Evolutionary conservation across 2,113 vertebrate species (phyloP).

Genomic region (Microtus montanus): DNA sequence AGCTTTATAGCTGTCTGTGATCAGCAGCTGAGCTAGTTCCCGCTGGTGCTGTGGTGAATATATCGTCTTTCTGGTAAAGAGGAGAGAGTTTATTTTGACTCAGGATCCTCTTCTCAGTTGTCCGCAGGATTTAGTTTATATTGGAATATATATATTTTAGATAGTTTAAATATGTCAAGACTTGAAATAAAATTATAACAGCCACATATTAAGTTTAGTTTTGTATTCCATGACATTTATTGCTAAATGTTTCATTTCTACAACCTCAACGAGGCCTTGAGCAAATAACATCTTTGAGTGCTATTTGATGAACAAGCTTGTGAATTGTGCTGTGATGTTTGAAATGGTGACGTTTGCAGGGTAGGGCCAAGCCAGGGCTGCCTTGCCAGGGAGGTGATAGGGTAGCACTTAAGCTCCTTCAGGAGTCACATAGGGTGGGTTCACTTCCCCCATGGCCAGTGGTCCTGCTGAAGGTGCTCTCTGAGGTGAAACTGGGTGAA

Average conservation of each 20-base stretch:
- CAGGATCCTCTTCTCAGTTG: neutral
- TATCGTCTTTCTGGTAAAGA: neutral
- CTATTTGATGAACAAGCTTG: neutral
- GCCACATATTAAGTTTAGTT: constrained; percentile 28
- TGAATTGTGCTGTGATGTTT: neutral
- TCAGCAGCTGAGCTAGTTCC: neutral
- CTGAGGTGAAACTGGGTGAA: neutral
- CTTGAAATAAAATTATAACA: constrained; percentile 28
- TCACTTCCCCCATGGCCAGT: neutral
- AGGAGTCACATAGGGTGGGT: neutral
- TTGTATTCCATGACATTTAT: constrained; percentile 30
- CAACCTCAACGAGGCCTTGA: constrained; percentile 18
- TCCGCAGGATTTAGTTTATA: neutral
- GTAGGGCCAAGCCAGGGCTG: neutral
- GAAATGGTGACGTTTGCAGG: neutral
- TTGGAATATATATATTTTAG: constrained; percentile 27
- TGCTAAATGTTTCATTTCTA: constrained; percentile 52
- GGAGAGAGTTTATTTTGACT: constrained; percentile 46
- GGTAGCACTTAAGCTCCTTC: neutral
- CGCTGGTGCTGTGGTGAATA: neutral
- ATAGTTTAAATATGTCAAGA: constrained; percentile 40
- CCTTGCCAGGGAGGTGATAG: neutral
- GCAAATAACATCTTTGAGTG: neutral
- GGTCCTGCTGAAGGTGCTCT: neutral
- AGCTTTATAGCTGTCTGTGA: neutral